Conservation (phyloP, 2,797 vertebrate genomes). For the Centropyge bicolor region DNA sequence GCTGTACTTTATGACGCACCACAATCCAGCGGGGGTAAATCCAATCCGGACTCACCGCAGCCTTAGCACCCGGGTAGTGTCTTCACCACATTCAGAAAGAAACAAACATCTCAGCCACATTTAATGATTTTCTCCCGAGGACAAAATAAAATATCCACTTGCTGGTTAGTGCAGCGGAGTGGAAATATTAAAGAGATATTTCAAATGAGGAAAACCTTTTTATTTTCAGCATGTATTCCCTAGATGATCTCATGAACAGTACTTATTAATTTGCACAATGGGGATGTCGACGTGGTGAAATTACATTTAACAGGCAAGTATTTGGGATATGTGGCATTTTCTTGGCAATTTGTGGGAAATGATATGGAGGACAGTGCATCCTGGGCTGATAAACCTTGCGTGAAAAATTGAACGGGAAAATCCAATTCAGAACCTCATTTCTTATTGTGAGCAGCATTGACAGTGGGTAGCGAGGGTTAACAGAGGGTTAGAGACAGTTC, state of each 20-base stretch:
- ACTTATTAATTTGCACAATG: conserved; percentile 58
- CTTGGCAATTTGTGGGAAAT: conserved; percentile 45
- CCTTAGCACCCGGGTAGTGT: not conserved
- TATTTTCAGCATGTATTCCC: conserved; percentile 56
- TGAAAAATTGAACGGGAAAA: conserved; percentile 18
- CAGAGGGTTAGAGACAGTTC: conserved; percentile 14
- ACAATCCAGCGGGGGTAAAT: conserved; percentile 25
- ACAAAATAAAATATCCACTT: conserved; percentile 36
- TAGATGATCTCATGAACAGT: conserved; percentile 43
- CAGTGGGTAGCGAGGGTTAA: not conserved
- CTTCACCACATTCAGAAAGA: conserved; percentile 20
- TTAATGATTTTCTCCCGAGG: conserved; percentile 45
- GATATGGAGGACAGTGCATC: conserved; percentile 21
- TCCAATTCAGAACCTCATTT: conserved; percentile 15
- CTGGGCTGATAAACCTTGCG: conserved; percentile 25
- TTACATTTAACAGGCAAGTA: conserved; percentile 31
- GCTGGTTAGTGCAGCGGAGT: conserved; percentile 35
- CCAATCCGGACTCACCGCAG: conserved; percentile 11
- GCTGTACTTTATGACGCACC: conserved; percentile 30
- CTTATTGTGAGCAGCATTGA: conserved; percentile 14
- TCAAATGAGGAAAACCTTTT: conserved; percentile 54
- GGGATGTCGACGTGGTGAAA: conserved; percentile 24
- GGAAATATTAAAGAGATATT: conserved; percentile 70
- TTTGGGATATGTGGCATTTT: conserved; percentile 30
- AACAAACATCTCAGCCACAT: conserved; percentile 34